Conservation (phyloP, 2,113 vertebrate genomes). For the Euleptes europaea region DNA sequence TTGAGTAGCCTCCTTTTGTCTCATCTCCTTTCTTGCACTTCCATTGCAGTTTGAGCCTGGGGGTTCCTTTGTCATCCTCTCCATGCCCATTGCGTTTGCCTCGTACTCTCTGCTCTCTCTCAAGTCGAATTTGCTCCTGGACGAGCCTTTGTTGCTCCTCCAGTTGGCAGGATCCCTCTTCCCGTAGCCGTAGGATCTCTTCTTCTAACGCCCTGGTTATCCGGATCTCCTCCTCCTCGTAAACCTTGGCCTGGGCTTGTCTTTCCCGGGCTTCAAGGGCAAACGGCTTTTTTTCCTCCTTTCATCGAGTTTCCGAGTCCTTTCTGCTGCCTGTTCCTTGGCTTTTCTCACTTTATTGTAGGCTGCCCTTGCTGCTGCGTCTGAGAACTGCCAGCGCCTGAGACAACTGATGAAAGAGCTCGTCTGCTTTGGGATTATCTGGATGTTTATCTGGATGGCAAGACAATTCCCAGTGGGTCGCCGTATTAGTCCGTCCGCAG, state of each 20-base stretch:
- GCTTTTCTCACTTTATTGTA: constrained; percentile 91
- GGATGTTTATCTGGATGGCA: constrained; percentile 98
- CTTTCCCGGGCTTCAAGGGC: constrained; percentile 92
- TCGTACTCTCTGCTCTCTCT: constrained; percentile 73
- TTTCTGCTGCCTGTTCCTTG: constrained; percentile 90
- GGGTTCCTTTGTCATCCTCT: constrained; percentile 78
- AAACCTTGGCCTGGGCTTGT: constrained; percentile 79
- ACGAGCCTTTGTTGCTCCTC: constrained; percentile 91
- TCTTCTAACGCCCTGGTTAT: constrained; percentile 85
- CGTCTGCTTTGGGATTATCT: constrained; percentile 93
- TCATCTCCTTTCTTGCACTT: constrained; percentile 90
- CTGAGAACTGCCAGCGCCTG: constrained; percentile 94
- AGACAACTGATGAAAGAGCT: constrained; percentile 95
- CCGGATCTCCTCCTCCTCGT: constrained; percentile 77
- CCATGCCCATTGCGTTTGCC: constrained; percentile 70
- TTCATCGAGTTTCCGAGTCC: constrained; percentile 87
- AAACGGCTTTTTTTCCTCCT: constrained; percentile 84
- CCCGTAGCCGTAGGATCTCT: constrained; percentile 93
- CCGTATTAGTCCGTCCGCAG: too few relatives aligned
- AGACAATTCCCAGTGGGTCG: too few relatives aligned
- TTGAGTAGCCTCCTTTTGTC: constrained; percentile 85
- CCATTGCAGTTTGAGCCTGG: constrained; percentile 96
- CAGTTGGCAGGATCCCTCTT: constrained; percentile 92
- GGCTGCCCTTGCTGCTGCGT: constrained; percentile 90
- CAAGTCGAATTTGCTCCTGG: constrained; percentile 86